Conservation (phyloP, 2,888 invertebrate genomes). For the Cyaniris semiargus region DNA sequence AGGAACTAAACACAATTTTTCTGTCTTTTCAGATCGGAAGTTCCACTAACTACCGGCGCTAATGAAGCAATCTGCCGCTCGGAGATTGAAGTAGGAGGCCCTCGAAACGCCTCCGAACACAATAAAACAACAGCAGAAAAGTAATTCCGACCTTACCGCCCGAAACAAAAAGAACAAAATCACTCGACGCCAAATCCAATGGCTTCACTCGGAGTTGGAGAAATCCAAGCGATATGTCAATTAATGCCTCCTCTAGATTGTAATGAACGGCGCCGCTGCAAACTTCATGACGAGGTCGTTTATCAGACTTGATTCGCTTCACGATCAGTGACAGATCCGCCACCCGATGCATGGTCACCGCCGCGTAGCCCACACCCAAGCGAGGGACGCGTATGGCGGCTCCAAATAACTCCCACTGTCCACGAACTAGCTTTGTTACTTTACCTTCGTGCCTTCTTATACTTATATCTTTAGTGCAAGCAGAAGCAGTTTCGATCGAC, state of each 20-base stretch:
- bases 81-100: conserved; percentile 74
- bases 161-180: conserved; percentile 50
- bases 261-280: conserved; percentile 64
- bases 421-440: conserved; percentile 79
- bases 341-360: conserved; percentile 75
- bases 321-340: conserved; percentile 4
- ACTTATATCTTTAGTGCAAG: conserved; percentile 64
- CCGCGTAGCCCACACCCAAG: conserved; percentile 62
- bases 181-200: conserved; percentile 51
- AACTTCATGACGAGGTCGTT: conserved; percentile 65
- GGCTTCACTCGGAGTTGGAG: conserved; percentile 53
- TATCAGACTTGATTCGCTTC: conserved; percentile 68
- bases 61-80: conserved; percentile 76
- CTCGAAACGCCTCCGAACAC: conserved; percentile 59
- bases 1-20: conserved; percentile 45
- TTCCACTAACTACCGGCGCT: conserved; percentile 66
- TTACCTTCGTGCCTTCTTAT: conserved; percentile 78
- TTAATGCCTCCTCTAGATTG: conserved; percentile 62
- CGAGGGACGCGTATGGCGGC: conserved; percentile 79
- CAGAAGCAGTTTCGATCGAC: conserved; percentile 59
- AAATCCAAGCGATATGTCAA: conserved; percentile 71
- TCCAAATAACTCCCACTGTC: conserved; percentile 68
- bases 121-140: conserved; percentile 68
- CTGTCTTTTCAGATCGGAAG: conserved; percentile 68
- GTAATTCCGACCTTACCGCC: conserved; percentile 55